These are phyloP conservation scores for Drosophila peninsularis DNA, from an alignment of 2,888 invertebrate genomes.

Conservation along the genomic window DNA sequence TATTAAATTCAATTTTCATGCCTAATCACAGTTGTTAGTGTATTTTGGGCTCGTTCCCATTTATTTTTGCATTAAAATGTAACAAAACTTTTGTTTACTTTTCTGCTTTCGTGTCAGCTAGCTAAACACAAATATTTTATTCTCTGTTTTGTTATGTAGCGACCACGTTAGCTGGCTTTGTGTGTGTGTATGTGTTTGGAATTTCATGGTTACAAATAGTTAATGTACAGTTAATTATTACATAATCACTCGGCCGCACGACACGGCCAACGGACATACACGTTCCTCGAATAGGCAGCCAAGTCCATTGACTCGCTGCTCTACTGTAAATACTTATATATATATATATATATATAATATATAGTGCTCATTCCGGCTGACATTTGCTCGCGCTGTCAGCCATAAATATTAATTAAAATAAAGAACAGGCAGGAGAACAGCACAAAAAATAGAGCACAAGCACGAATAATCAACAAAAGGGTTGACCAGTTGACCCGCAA, in stretches of 20 bases:
- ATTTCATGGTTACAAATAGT: conserved; percentile 81
- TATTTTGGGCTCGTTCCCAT: conserved; percentile 4
- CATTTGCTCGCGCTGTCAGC: conserved; percentile 23
- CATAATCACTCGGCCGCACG: conserved; percentile 75
- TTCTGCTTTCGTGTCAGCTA: conserved; percentile 50
- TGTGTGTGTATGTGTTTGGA: conserved; percentile 30
- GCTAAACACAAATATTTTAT: conserved; percentile 43
- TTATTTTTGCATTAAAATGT: not conserved
- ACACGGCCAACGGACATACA: conserved; percentile 31
- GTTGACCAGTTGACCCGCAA: conserved; percentile 50
- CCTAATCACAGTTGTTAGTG: conserved; percentile 12
- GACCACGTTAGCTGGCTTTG: conserved; percentile 26
- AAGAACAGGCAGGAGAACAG: not conserved
- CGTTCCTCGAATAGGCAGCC: conserved; percentile 22
- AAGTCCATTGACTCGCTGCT: conserved; percentile 63
- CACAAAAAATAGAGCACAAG: conserved; percentile 12
- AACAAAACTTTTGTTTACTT: conserved; percentile 25
- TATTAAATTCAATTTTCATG: not conserved
- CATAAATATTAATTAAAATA: conserved; percentile 59
- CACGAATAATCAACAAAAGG: conserved; percentile 54
- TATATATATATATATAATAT: not conserved
- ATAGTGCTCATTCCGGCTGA: not conserved
- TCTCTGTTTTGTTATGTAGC: not conserved
- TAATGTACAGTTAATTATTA: conserved; percentile 80
- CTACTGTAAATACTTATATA: conserved; percentile 6